phyloP scores from a whole-genome alignment of 2,888 invertebrate species.

The Andrena bucephala region DNA sequence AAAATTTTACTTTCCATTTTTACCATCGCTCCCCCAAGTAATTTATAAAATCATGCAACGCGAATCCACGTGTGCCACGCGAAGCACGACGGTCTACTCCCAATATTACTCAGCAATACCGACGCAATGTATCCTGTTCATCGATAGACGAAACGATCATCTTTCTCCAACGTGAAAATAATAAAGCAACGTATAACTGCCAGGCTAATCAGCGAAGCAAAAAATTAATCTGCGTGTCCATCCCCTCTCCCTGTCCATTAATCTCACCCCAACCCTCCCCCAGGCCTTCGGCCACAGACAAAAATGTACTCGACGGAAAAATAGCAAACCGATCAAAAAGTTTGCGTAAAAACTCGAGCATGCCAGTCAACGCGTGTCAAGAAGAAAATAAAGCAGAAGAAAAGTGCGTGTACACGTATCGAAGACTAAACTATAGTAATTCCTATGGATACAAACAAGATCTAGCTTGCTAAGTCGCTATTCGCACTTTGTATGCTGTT shows the following conservation, averaged over 20 bases:
- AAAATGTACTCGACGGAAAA: conserved; percentile 34
- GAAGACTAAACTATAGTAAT: neutral
- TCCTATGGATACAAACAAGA: neutral
- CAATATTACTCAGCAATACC: conserved; percentile 19
- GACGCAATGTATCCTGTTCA: conserved; percentile 8
- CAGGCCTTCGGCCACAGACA: conserved; percentile 1
- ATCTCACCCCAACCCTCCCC: neutral
- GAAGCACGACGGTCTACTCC: conserved; percentile 26
- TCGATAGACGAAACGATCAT: conserved; percentile 39
- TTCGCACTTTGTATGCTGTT: conserved; percentile 4
- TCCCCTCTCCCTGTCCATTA: neutral
- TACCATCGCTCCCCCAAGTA: neutral
- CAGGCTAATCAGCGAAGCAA: conserved; percentile 73
- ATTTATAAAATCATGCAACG: neutral
- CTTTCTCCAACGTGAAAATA: conserved; percentile 60
- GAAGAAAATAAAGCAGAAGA: neutral
- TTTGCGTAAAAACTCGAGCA: conserved; percentile 55
- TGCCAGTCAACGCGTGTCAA: conserved; percentile 61
- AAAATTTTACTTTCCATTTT: no score
- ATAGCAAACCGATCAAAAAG: conserved; percentile 63
- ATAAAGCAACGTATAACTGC: conserved; percentile 75
- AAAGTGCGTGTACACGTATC: neutral
- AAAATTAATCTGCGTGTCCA: conserved; percentile 57
- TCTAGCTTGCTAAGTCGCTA: conserved; percentile 4
- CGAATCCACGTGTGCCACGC: conserved; percentile 51